Conservation (phyloP, 2,797 vertebrate genomes). For the Podarcis siculus region DNA sequence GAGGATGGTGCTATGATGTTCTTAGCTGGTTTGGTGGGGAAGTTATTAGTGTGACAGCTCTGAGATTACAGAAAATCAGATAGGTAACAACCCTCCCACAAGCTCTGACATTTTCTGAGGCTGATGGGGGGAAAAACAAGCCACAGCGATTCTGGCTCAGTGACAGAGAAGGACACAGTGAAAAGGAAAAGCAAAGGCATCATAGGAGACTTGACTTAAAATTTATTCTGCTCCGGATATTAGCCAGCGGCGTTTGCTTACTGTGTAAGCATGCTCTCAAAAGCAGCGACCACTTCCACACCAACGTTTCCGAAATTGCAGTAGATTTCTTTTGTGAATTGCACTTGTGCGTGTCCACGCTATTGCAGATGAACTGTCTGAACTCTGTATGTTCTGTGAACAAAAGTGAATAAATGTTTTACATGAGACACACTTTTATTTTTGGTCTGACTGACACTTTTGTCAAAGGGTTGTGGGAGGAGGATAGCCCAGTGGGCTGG, state of each 20-base stretch:
- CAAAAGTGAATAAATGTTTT: constrained; percentile 28
- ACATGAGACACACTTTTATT: not conserved
- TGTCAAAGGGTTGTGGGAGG: not conserved
- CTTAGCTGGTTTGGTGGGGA: not conserved
- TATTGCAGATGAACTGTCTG: constrained; percentile 6
- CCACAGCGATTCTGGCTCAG: not conserved
- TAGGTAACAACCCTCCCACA: not conserved
- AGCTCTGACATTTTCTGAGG: not conserved
- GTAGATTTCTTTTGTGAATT: constrained; percentile 16
- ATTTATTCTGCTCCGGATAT: not conserved
- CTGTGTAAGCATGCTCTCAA: constrained; percentile 1
- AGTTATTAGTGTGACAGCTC: not conserved
- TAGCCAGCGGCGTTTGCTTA: constrained; percentile 7
- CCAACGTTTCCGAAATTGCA: not conserved
- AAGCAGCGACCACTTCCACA: not conserved
- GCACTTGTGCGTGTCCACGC: not conserved
- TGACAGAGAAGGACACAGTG: not conserved
- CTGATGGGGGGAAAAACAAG: not conserved
- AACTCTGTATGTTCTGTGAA: constrained; percentile 41
- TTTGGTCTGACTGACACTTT: not conserved
- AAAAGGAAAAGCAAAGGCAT: not conserved
- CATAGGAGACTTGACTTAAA: not conserved
- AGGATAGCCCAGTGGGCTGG: too few species aligned
- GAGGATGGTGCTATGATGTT: not conserved
- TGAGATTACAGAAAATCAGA: not conserved